Percentiles rank a stretch among this genome's conserved stretches.
Evolutionary conservation across 1,140 invertebrate species (phyloP).

Genomic region (Polypedilum pembai): DNA sequence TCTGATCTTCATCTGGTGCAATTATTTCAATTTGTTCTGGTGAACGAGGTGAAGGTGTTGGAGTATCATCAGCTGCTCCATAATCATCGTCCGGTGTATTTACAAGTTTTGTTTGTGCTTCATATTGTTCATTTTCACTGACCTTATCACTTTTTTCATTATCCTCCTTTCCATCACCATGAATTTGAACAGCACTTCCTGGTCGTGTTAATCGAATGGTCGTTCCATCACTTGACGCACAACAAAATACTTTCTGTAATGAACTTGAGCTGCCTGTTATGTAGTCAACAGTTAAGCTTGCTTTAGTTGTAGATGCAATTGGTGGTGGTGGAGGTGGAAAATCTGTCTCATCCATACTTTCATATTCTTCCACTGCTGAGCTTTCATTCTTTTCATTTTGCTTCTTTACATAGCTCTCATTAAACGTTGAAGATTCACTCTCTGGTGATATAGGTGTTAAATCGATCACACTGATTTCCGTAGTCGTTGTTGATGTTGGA

Average conservation of each 20-base stretch:
- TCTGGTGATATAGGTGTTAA: slow-evolving; percentile 5
- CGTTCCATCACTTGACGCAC: slow-evolving; percentile 27
- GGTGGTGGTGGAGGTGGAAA: background rate
- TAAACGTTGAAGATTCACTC: slow-evolving; percentile 10
- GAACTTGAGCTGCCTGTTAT: slow-evolving; percentile 9
- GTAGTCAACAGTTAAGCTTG: background rate
- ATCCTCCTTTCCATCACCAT: slow-evolving; percentile 34
- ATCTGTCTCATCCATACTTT: slow-evolving; percentile 30
- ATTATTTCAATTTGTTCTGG: slow-evolving; percentile 39
- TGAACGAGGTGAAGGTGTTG: slow-evolving; percentile 36
- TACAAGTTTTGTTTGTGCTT: slow-evolving; percentile 37
- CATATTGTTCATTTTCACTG: slow-evolving; percentile 41
- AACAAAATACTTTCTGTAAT: slow-evolving; percentile 9
- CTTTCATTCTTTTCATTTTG: slow-evolving; percentile 15
- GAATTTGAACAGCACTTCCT: slow-evolving; percentile 40
- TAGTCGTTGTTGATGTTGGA: background rate
- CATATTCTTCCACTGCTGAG: background rate
- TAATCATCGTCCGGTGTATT: slow-evolving; percentile 34
- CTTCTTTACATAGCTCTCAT: slow-evolving; percentile 28
- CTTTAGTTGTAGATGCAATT: background rate
- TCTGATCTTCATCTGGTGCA: slow-evolving; percentile 33
- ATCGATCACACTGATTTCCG: background rate
- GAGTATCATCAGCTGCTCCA: slow-evolving; percentile 34
- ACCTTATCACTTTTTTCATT: slow-evolving; percentile 44
- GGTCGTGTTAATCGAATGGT: slow-evolving; percentile 36